Base-by-base conservation (phyloP, 2,113 vertebrate genomes). In the Odontesthes bonariensis region DNA sequence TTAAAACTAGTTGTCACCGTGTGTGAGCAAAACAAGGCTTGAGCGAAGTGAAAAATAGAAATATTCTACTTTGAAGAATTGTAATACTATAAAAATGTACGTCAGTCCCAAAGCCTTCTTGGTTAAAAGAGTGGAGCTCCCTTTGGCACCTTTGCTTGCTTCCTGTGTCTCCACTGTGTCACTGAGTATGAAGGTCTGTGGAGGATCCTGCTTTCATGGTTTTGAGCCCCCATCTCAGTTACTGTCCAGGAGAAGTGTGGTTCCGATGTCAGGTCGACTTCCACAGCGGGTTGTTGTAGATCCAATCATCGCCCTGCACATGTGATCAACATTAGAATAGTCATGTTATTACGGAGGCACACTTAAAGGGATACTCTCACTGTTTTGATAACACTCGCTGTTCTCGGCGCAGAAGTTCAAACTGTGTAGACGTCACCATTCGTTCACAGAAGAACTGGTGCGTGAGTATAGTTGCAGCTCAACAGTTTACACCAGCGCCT, bases 41-140 rank as follows among this genome's bases (percentile, higher is more conserved):
- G 94, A 92, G 93, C 93, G 93, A 94, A 92, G 95, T 96, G 94
- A 95, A 96, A 96, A 97, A 95, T 96, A 96, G 92, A 96, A 95
- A 96, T 93, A 82, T 79, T 95, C 90, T 94, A 94, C 89, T 79
- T 66, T 90, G 82, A 89, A 85, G 70, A 27, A 27, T 27, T 82
- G 55, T 77, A 90, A 93, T 93, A 94, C 74, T 87, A 77, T 90
- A 96, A 95, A 93, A 90, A 80, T 54, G 13, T 69, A 64, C 70
- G 10, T 59, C 62, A 62, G 62, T 76, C 51, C 75, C 60, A 3
- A 51, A 64, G 65, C 7, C 22, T 38, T 56, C 32, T 42, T 69
- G 57, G 44, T 73, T 71, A 0, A 16, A 51, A 65, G 47, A 77
- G 69, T 57, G 78, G 82, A 73, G 59, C 65, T 82, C 79, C 69